phyloP scores from a whole-genome alignment of 2,113 vertebrate genomes.

The Hemicordylus capensis region DNA sequence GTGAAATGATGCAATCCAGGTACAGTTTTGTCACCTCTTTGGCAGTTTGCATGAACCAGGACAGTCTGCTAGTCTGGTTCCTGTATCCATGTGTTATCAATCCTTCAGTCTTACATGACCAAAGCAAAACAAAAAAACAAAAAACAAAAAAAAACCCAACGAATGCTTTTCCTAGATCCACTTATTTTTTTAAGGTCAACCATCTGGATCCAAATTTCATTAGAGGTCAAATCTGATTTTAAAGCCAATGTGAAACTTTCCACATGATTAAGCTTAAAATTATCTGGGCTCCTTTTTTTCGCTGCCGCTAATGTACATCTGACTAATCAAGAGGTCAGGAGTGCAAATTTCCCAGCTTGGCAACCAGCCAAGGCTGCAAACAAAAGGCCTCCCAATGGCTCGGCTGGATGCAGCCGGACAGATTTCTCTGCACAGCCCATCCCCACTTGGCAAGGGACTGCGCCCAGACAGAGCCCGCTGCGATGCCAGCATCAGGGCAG shows the following conservation, averaged over 20 bases:
- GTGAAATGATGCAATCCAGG: neutral
- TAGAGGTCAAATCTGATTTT: slow-evolving; percentile 66
- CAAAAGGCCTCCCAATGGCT: slow-evolving; percentile 70
- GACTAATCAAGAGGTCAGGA: slow-evolving; percentile 72
- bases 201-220: slow-evolving; percentile 62
- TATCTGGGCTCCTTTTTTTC: slow-evolving; percentile 63
- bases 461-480: slow-evolving; percentile 1
- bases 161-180: slow-evolving; percentile 1
- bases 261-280: slow-evolving; percentile 71
- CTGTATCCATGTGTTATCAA: neutral
- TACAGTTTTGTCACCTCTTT: neutral
- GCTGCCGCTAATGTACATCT: slow-evolving; percentile 69
- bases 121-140: neutral
- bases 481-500: neutral
- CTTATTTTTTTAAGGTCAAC: slow-evolving; percentile 24
- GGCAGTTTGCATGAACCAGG: neutral
- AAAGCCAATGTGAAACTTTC: slow-evolving; percentile 49
- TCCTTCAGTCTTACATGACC: neutral
- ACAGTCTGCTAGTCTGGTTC: neutral
- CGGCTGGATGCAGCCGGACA: slow-evolving; percentile 4
- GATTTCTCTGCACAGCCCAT: neutral
- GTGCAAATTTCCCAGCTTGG: slow-evolving; percentile 67
- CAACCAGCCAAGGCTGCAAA: slow-evolving; percentile 66
- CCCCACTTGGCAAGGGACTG: neutral
- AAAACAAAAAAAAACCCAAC: too few relatives aligned